Percentiles rank a stretch among this genome's conserved stretches.
Evolutionary conservation across 2,797 vertebrate species (phyloP).

Genomic region (Anabas testudineus): DNA sequence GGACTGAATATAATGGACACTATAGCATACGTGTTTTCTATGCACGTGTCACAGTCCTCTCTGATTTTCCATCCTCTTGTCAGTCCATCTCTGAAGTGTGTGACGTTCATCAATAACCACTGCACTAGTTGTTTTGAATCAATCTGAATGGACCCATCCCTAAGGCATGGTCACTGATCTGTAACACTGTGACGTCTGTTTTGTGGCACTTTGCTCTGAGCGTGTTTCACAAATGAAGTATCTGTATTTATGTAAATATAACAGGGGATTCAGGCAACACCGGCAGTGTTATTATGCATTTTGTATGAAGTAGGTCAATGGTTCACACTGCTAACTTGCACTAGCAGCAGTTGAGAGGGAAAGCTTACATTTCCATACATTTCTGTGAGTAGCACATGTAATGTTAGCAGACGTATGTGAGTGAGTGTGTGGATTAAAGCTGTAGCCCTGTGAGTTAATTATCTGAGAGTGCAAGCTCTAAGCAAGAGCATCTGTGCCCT

Average conservation of each 20-base stretch:
- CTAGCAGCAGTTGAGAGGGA: neutral
- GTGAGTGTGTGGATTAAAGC: constrained; percentile 1
- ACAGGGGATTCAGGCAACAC: neutral
- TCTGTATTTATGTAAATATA: neutral
- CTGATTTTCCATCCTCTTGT: constrained; percentile 19
- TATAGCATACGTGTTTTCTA: neutral
- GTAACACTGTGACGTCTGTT: constrained; percentile 44
- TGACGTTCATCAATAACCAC: constrained; percentile 41
- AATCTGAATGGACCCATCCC: constrained; percentile 37
- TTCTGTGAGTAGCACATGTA: neutral
- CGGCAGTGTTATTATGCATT: neutral
- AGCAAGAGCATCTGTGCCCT: constrained; percentile 33
- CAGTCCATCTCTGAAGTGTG: constrained; percentile 7
- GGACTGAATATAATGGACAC: constrained; percentile 30
- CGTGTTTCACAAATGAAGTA: constrained; percentile 23
- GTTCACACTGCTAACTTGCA: neutral
- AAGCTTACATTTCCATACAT: neutral
- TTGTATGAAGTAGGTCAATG: neutral
- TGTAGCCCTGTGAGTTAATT: constrained; percentile 16
- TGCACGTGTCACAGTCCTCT: constrained; percentile 40
- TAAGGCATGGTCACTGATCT: constrained; percentile 43
- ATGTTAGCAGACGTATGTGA: neutral
- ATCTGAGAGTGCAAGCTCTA: constrained; percentile 22
- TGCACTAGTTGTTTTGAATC: constrained; percentile 33
- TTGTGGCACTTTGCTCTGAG: neutral